Percentiles rank a stretch among this genome's conserved stretches.
Evolutionary conservation across 2,888 invertebrate genomes (phyloP).

Genomic region (Timema podura): DNA sequence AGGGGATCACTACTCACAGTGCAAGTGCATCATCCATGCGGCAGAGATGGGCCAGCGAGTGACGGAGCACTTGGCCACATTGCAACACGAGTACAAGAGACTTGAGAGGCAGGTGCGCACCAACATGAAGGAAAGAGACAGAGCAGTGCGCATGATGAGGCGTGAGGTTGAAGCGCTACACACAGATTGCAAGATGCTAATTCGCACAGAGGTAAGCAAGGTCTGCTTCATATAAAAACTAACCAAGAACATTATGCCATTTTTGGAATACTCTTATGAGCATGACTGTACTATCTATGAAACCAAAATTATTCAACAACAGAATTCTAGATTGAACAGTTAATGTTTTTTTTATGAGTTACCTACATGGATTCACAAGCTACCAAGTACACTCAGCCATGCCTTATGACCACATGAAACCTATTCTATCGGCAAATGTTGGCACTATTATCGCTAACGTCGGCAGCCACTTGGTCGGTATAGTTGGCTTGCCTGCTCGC

Average conservation of each 20-base stretch:
- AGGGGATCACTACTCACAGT: conserved; percentile 56
- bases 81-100: conserved; percentile 56
- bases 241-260: no score
- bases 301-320: no score
- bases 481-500: no score
- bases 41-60: conserved; percentile 64
- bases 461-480: no score
- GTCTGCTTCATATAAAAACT: no score
- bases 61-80: conserved; percentile 61
- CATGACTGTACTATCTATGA: no score
- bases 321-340: not conserved
- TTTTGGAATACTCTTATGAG: no score
- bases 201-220: conserved; percentile 42
- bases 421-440: no score
- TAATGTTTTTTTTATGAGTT: not conserved
- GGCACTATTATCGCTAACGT: no score
- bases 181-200: conserved; percentile 45
- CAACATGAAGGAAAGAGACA: conserved; percentile 59
- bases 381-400: no score
- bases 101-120: conserved; percentile 56
- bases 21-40: conserved; percentile 58
- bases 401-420: no score
- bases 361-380: conserved; percentile 21
- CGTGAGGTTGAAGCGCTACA: conserved; percentile 44
- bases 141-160: conserved; percentile 52